Evolutionary conservation across 2,113 vertebrate genomes (phyloP), one percentile per base, ranked within the genome.

Genomic region (Delphinus delphis): DNA sequence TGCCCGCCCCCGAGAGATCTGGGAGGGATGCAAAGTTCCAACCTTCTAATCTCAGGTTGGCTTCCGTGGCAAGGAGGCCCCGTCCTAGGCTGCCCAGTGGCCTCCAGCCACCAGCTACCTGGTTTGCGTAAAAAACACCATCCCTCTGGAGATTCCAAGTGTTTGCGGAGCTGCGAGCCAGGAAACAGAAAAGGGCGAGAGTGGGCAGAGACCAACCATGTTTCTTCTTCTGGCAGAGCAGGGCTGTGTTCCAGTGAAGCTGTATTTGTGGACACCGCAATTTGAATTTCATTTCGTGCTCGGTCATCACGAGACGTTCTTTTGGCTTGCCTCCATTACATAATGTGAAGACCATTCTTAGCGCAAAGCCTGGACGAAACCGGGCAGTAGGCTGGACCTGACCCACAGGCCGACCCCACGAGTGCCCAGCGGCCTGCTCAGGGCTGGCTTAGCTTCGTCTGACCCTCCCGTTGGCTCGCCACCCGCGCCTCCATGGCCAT

Each of bases 261-360:
- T 71, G 77, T 85, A 50, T 68, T 85, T 91, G 79, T 53, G 84
- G 74, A 73, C 65, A 63, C 41, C 38, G 68, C 82, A 74, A 83
- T 83, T 65, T 85, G 36, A 93, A 81, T 90, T 11, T 73, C 73
- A 73, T 63, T 14, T 36, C 33, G 28, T 73, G 31, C 63, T 86
- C 25, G 8, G 47, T 28, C 58, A 85, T 71, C 18, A 8, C 36
- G 63, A 90, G 84, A 31, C 62, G 3, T 65, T 82, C 44, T 88
- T 80, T 86, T 55, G 63, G 44, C 26, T 90, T 86, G 86, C 53
- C 53, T 58, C 58, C 41, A 58, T 55, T 86, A 71, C 21, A 36
- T 80, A 71, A 58, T 14, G 4, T 38, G 70, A 90, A 80, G 65
- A 55, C 36, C 36, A 65, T 85, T 81, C 55, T 55, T 44, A 62